A percentile compares a stretch with the other conserved stretches of the same genome.
Conservation (phyloP, 1,140 invertebrate genomes). For the Cheumatopsyche charites region DNA sequence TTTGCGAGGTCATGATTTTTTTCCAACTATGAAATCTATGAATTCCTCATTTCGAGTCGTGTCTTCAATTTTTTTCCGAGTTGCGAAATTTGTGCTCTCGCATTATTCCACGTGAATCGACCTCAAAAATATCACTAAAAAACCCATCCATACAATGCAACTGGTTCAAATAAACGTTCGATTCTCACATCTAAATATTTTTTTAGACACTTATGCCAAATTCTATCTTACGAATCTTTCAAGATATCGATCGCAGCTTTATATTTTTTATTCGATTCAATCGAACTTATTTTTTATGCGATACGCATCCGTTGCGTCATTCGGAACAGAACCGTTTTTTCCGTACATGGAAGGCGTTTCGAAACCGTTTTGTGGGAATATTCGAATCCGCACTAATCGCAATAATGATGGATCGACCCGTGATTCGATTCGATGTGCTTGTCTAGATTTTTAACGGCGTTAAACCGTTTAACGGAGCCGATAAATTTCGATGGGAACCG, state of each 20-base stretch:
- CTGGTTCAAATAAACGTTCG: too few species aligned
- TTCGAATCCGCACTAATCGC: slow-evolving; percentile 13
- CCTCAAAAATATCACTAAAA: neutral
- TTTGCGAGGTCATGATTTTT: slow-evolving; percentile 28
- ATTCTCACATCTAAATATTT: too few species aligned
- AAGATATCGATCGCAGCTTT: neutral
- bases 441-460: slow-evolving; percentile 5
- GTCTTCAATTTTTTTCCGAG: slow-evolving; percentile 14
- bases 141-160: too few species aligned
- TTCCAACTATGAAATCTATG: slow-evolving; percentile 1
- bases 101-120: neutral
- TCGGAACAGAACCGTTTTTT: neutral
- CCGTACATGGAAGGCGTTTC: slow-evolving; percentile 14
- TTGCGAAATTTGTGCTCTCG: slow-evolving; percentile 18
- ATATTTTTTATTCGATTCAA: too few species aligned
- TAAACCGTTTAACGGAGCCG: slow-evolving; percentile 6
- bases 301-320: too few species aligned
- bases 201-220: too few species aligned
- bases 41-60: slow-evolving; percentile 34
- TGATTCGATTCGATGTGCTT: slow-evolving; percentile 13
- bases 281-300: neutral
- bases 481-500: slow-evolving; percentile 17
- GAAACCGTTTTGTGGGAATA: slow-evolving; percentile 14
- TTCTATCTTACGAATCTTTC: too few species aligned
- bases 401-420: slow-evolving; percentile 1